These are phyloP conservation scores for Sminthurides aquaticus DNA, from an alignment of 2,888 invertebrate species.

Conservation along the genomic window DNA sequence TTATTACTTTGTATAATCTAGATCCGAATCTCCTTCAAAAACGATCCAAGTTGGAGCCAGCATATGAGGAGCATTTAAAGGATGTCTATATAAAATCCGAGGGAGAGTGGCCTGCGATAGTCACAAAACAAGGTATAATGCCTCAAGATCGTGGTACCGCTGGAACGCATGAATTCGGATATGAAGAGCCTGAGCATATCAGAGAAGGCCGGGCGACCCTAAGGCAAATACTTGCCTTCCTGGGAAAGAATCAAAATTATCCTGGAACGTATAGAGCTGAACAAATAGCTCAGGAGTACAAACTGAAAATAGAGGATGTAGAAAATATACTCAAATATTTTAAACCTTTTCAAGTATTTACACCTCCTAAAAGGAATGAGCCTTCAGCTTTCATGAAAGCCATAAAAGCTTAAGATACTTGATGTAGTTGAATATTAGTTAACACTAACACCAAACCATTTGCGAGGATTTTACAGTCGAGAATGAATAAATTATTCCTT, in stretches of 20 bases:
- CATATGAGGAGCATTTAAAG: slow-evolving; percentile 29
- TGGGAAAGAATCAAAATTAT: slow-evolving; percentile 58
- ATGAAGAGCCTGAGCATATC: slow-evolving; percentile 58
- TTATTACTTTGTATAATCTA: slow-evolving; percentile 45
- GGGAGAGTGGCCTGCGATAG: slow-evolving; percentile 46
- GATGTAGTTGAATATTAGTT: too few species aligned
- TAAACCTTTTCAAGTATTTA: slow-evolving; percentile 59
- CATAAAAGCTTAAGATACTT: slow-evolving; percentile 17
- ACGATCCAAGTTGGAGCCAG: slow-evolving; percentile 23
- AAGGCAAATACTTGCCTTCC: slow-evolving; percentile 57
- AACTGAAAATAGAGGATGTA: slow-evolving; percentile 54
- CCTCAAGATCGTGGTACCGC: slow-evolving; percentile 54
- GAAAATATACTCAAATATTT: slow-evolving; percentile 59
- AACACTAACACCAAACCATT: too few species aligned
- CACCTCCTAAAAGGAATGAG: slow-evolving; percentile 49
- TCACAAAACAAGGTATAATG: slow-evolving; percentile 50
- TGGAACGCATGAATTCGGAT: slow-evolving; percentile 59
- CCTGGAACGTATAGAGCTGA: slow-evolving; percentile 54
- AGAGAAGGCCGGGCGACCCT: slow-evolving; percentile 61
- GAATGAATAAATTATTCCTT: too few species aligned
- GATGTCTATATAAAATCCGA: slow-evolving; percentile 46
- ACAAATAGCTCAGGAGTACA: slow-evolving; percentile 60
- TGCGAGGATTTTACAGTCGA: too few species aligned
- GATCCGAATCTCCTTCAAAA: slow-evolving; percentile 54
- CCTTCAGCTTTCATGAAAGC: slow-evolving; percentile 10